phyloP scores from a whole-genome alignment of 2,797 vertebrate species.

The Melanotaenia trifasciata region DNA sequence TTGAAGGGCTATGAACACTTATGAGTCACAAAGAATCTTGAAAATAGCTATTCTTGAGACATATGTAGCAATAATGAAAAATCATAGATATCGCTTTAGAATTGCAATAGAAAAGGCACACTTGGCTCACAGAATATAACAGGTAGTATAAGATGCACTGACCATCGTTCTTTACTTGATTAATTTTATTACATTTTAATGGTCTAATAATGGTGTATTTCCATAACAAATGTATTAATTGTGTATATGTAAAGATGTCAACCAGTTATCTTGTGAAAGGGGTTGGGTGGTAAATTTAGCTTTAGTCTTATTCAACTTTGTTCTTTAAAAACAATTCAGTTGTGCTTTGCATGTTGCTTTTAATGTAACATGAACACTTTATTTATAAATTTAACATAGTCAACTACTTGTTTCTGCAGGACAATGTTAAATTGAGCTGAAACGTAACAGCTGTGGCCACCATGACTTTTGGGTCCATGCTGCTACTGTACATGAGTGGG shows the following conservation, averaged over 20 bases:
- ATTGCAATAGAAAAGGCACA: conserved; percentile 53
- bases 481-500: conserved; percentile 56
- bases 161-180: conserved; percentile 64
- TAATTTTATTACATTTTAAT: conserved; percentile 61
- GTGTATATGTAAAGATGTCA: conserved; percentile 67
- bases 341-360: conserved; percentile 81
- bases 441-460: conserved; percentile 54
- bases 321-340: conserved; percentile 49
- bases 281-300: conserved; percentile 27
- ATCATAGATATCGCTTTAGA: conserved; percentile 40
- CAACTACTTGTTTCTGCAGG: conserved; percentile 58
- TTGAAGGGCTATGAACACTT: conserved; percentile 80
- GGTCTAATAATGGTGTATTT: conserved; percentile 56
- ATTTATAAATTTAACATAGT: conserved; percentile 71
- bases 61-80: conserved; percentile 81
- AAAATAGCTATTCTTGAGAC: conserved; percentile 48
- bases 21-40: conserved; percentile 50
- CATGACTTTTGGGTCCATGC: conserved; percentile 56
- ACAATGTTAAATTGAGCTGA: conserved; percentile 59
- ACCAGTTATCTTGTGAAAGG: conserved; percentile 51
- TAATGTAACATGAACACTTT: conserved; percentile 78
- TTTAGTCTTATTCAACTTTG: conserved; percentile 64
- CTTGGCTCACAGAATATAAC: conserved; percentile 63
- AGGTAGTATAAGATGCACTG: conserved; percentile 84
- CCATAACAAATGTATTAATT: conserved; percentile 47